Conservation (phyloP, 2,113 vertebrate genomes). For the Bostrychus sinensis region DNA sequence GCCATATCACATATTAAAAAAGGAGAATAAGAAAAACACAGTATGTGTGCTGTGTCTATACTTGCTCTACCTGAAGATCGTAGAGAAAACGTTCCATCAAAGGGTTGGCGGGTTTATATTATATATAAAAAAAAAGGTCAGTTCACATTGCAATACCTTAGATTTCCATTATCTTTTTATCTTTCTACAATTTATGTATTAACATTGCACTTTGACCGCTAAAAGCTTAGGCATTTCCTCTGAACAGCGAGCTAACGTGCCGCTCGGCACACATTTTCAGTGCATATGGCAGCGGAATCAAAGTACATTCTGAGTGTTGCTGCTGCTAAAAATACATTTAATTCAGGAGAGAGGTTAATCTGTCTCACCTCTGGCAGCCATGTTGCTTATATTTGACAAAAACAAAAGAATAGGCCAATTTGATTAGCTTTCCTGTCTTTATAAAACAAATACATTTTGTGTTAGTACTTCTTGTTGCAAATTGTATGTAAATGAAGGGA, state of each 20-base stretch:
- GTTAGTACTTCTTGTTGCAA: constrained; percentile 18
- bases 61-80: no score
- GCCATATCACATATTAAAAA: not conserved
- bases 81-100: no score
- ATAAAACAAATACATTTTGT: constrained; percentile 6
- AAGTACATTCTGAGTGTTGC: constrained; percentile 22
- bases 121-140: not conserved
- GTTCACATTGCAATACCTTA: constrained; percentile 3
- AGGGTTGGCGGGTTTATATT: not conserved
- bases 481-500: constrained; percentile 51
- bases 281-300: constrained; percentile 30
- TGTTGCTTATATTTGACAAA: constrained; percentile 41
- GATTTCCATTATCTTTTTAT: constrained; percentile 4
- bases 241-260: constrained; percentile 42
- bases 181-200: constrained; percentile 16
- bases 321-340: constrained; percentile 53
- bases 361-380: constrained; percentile 29
- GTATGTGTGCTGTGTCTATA: no score
- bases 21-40: not conserved
- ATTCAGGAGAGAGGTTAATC: constrained; percentile 42
- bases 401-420: constrained; percentile 25
- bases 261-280: constrained; percentile 46
- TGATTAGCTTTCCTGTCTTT: constrained; percentile 29
- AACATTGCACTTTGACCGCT: constrained; percentile 18
- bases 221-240: constrained; percentile 61